Percentiles rank a stretch among this genome's conserved stretches.
Conservation (phyloP, 2,888 invertebrate species). For the Xanthia icteritia region DNA sequence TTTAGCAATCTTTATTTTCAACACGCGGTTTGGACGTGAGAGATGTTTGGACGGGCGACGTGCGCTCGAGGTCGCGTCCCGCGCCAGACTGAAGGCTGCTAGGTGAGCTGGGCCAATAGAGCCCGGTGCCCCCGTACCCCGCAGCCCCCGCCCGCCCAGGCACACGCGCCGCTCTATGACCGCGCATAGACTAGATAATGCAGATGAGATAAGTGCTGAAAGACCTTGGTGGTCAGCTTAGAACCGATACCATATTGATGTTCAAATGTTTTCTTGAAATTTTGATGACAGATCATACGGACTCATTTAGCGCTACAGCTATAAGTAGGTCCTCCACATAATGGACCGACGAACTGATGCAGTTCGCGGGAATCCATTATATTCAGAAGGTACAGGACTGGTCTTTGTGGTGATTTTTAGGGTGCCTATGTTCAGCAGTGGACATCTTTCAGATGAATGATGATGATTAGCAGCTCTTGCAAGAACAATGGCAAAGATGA, state of each 20-base stretch:
- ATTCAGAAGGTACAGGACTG: neutral
- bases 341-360: too few relatives aligned
- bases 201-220: slow-evolving; percentile 72
- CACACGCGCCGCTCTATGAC: slow-evolving; percentile 77
- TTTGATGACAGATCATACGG: neutral
- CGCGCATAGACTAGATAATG: slow-evolving; percentile 75
- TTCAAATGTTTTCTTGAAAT: slow-evolving; percentile 25
- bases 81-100: slow-evolving; percentile 83
- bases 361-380: too few relatives aligned
- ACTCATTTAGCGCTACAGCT: neutral
- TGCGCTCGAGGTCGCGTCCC: slow-evolving; percentile 71
- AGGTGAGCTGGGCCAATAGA: slow-evolving; percentile 79
- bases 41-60: slow-evolving; percentile 63
- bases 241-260: slow-evolving; percentile 45
- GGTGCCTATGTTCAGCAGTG: neutral
- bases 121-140: slow-evolving; percentile 67
- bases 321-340: neutral
- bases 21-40: slow-evolving; percentile 76
- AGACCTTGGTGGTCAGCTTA: slow-evolving; percentile 63
- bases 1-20: slow-evolving; percentile 82
- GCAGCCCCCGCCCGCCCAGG: slow-evolving; percentile 78
- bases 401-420: neutral
- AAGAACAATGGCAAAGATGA: slow-evolving; percentile 4
- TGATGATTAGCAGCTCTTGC: neutral
- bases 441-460: neutral